These are phyloP conservation scores for Apodemus agrarius DNA, from an alignment of 2,797 vertebrate genomes.

Conservation along the genomic window DNA sequence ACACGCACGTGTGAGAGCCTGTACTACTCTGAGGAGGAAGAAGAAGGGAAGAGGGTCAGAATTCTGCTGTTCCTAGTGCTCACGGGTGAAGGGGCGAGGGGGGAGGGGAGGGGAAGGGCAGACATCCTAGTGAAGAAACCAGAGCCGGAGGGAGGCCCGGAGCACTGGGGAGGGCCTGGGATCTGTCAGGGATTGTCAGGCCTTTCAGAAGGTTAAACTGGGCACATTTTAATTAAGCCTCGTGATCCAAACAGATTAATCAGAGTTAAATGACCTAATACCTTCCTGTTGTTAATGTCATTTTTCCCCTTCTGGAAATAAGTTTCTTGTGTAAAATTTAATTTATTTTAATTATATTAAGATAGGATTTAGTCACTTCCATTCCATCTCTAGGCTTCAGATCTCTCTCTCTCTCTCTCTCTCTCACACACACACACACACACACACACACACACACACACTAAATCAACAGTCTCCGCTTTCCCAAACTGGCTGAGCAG, in stretches of 20 bases:
- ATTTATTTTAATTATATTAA: background rate
- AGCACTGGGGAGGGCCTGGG: background rate
- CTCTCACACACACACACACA: too few species aligned
- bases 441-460: background rate
- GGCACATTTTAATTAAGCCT: background rate
- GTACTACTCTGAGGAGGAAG: background rate
- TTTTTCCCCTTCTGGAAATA: background rate
- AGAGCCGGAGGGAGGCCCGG: too few species aligned
- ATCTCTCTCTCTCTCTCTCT: too few species aligned
- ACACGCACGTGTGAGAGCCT: fast-evolving
- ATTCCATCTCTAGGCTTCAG: background rate
- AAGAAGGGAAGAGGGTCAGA: background rate
- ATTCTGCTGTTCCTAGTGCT: too few species aligned
- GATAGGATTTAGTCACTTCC: background rate
- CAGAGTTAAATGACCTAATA: background rate
- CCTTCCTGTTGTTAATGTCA: background rate
- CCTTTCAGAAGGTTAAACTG: background rate
- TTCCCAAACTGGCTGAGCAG: background rate
- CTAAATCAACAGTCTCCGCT: fast-evolving
- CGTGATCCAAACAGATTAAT: background rate
- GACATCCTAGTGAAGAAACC: background rate
- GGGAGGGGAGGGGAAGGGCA: fast-evolving
- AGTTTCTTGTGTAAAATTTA: background rate
- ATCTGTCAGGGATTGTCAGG: fast-evolving
- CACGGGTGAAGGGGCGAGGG: fast-evolving